Evolutionary conservation across 2,797 vertebrate genomes (phyloP).

Genomic region (Siniperca scherzeri): DNA sequence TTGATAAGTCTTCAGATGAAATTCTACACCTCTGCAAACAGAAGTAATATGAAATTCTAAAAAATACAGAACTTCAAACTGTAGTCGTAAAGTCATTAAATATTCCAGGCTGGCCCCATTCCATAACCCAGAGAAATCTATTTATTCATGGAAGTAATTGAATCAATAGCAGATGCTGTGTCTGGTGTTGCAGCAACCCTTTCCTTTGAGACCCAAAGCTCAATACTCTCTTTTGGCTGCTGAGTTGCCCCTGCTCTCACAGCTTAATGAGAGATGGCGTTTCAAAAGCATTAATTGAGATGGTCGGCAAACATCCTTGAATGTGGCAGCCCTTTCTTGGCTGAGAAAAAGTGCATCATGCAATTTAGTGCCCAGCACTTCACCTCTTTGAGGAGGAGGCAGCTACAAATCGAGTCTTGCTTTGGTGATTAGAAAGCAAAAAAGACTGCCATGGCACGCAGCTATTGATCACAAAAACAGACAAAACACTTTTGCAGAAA

Average conservation of each 20-base stretch:
- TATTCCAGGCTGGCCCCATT: slow-evolving; percentile 29
- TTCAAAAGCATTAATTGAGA: slow-evolving; percentile 84
- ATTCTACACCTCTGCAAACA: slow-evolving; percentile 29
- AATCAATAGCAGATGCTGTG: slow-evolving; percentile 69
- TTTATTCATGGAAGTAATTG: slow-evolving; percentile 67
- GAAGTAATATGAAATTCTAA: neutral
- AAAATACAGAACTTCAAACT: slow-evolving; percentile 28
- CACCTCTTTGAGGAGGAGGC: slow-evolving; percentile 52
- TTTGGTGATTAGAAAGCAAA: slow-evolving; percentile 57
- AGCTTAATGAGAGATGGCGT: slow-evolving; percentile 82
- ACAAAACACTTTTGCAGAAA: slow-evolving; percentile 10
- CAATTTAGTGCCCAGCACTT: slow-evolving; percentile 67
- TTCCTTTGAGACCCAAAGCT: slow-evolving; percentile 67
- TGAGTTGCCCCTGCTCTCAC: slow-evolving; percentile 56
- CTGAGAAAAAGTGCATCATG: slow-evolving; percentile 63
- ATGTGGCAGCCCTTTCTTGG: slow-evolving; percentile 63
- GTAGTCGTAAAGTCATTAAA: slow-evolving; percentile 36
- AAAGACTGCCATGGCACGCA: slow-evolving; percentile 1
- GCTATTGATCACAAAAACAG: slow-evolving; percentile 24
- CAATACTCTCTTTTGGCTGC: slow-evolving; percentile 61
- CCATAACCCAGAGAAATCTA: slow-evolving; percentile 61
- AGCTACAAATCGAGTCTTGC: slow-evolving; percentile 63
- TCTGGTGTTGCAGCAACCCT: slow-evolving; percentile 57
- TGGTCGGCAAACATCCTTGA: slow-evolving; percentile 65
- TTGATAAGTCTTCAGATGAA: slow-evolving; percentile 31